phyloP scores from a whole-genome alignment of 2,888 invertebrate genomes.

The Hydroisotoma schaefferi region DNA sequence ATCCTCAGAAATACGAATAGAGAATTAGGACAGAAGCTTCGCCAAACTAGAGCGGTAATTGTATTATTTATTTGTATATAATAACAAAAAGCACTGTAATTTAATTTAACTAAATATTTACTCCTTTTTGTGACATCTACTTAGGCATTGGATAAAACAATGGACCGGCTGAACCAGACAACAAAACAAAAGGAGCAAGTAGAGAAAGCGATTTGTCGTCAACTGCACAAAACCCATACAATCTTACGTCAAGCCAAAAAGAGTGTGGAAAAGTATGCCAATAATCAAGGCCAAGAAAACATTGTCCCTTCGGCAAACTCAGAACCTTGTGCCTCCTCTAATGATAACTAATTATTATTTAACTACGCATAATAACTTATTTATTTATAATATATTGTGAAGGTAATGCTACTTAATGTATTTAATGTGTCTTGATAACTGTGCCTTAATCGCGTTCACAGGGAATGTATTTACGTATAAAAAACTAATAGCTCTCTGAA shows the following conservation, averaged over 20 bases:
- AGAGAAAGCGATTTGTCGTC: slow-evolving; percentile 76
- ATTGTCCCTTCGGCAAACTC: slow-evolving; percentile 33
- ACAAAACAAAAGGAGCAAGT: slow-evolving; percentile 77
- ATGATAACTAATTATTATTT: no score
- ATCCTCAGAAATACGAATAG: slow-evolving; percentile 35
- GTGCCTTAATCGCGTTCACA: no score
- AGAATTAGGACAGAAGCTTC: slow-evolving; percentile 37
- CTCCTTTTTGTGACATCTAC: not conserved
- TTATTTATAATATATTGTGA: no score
- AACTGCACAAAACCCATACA: slow-evolving; percentile 74
- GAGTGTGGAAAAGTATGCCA: slow-evolving; percentile 57
- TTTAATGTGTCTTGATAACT: no score
- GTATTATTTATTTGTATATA: not conserved
- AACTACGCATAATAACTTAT: no score
- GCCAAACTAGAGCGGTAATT: slow-evolving; percentile 41
- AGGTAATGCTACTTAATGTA: no score
- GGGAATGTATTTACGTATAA: no score
- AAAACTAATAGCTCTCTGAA: no score
- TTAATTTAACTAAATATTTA: not conserved
- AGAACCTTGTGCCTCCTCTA: no score
- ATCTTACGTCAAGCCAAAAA: slow-evolving; percentile 71
- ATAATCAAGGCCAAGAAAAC: slow-evolving; percentile 29
- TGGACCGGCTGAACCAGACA: slow-evolving; percentile 68
- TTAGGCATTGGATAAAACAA: slow-evolving; percentile 68
- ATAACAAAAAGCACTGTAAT: not conserved